Base-by-base conservation (phyloP, 2,888 invertebrate genomes). In the Napeogenes inachia region DNA sequence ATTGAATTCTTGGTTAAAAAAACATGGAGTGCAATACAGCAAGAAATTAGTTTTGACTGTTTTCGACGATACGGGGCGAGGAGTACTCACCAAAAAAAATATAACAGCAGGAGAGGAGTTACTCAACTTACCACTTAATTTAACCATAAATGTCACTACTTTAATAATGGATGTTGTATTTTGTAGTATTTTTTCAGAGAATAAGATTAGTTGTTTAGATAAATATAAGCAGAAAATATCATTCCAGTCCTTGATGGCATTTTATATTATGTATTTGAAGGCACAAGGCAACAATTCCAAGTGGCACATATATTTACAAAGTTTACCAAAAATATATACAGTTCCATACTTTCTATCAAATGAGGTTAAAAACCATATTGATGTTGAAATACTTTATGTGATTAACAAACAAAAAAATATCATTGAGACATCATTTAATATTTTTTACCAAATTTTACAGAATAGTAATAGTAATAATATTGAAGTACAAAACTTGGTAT, bases 31-130 rank as follows among this genome's bases (percentile, higher is more conserved):
- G 91, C 80, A 81, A 54, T 92, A 93, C 68, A 87, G 91, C 54
- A 89, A 90, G 13, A 89, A 92, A 65, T 79, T 95, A 30, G 81
- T 82, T 33, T 82, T 93, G n/a, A 89, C 92, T 6, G 73, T 89
- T 62, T 96, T 95, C 80, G 68, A 87, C 35, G 76, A 85, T 10
- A 96, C 95, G 4, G 96, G 96, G 8, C 92, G 97, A 61, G 97
- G 97, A 32, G 86, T 97, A 33, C 90, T 93, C 73, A 93, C 95
- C 0, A 92, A 91, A 72, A 87, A 81, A 70, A 81, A 79, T 53
- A 87, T 95, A 45, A 71, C 75, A 8, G 74, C 87, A 33, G 93
- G 93, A 57, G 93, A 94, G 71, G 86, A 91, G 68, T 79, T 94
- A 12, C 92, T 94, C 63, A 91, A 89, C 69, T 75, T 94, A 62